phyloP scores from a whole-genome alignment of 2,113 vertebrate genomes.

The Typhlomys cinereus region DNA sequence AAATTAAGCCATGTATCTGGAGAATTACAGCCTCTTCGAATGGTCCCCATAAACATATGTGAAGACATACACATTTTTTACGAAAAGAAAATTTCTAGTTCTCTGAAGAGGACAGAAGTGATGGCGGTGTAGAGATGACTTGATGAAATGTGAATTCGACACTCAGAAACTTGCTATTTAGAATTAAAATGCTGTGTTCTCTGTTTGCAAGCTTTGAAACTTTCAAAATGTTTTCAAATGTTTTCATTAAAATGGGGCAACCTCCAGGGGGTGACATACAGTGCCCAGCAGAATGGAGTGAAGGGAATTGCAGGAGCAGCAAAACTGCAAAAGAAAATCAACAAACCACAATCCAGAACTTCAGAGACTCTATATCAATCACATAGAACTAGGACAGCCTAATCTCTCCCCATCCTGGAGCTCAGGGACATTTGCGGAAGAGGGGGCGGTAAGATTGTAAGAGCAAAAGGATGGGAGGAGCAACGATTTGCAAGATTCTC shows the following conservation, averaged over 20 bases:
- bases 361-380: too few species aligned
- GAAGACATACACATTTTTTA: neutral
- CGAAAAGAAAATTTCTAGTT: neutral
- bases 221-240: neutral
- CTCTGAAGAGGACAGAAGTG: neutral
- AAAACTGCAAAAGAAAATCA: too few species aligned
- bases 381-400: too few species aligned
- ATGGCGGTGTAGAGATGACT: neutral
- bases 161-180: neutral
- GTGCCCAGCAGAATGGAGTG: too few species aligned
- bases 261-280: too few species aligned
- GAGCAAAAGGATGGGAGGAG: too few species aligned
- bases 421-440: too few species aligned
- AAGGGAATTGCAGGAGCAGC: too few species aligned
- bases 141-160: neutral
- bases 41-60: neutral
- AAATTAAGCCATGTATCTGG: neutral
- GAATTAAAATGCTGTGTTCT: neutral
- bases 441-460: too few species aligned
- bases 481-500: too few species aligned
- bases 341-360: too few species aligned
- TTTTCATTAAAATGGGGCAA: neutral
- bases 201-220: neutral
- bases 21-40: neutral
- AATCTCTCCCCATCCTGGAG: too few species aligned